Evolutionary conservation across 2,797 vertebrate species (phyloP), one percentile per base, ranked within the genome.

Genomic region (Propithecus perrieri): DNA sequence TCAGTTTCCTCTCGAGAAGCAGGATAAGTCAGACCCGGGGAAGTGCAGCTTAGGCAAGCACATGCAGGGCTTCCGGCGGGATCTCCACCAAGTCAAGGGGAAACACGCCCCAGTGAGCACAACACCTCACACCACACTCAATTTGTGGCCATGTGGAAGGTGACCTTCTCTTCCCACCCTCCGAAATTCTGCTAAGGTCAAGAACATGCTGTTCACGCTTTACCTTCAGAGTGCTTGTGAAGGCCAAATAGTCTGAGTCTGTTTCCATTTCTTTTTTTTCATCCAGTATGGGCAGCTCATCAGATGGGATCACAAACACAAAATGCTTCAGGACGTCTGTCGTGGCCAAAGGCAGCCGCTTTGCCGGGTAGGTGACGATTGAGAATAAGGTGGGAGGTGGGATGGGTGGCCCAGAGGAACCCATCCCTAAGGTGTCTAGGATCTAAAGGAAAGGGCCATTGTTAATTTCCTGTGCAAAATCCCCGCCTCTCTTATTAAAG

Each of bases 361-460:
- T 97, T 96, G 96, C 81, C 0, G 99, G 99, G 92, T 99, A 99
- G 5, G 55, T 85, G 93, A 99, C 96, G 22, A 99, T 59, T 0
- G 99, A 99, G 97, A 99, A 99, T 7, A 98, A 97, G 88, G 96
- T 53, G 0, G 99, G 93, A 55, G 99, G 98, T 13, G 98, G 98
- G 78, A 99, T 98, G 26, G 98, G 98, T 26, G 99, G 99, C 24
- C 99, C 98, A 0, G 97, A 97, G 2, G 98, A 98, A 71, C 99
- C 99, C 93, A 99, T 95, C 0, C 99, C 99, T 91, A 99, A 95
- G 71, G 97, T 84, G 71, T 99, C 98, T 96, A 99, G 97, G 92
- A 99, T 97, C 99, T 99, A 96, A 79, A 92, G 46, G 48, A 92
- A 94, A 97, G 96, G 86, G 14, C 33, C 1, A 5, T 14, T 0